Percentiles rank a stretch among this genome's conserved stretches.
Conservation (phyloP, 2,888 invertebrate species). For the Myopa tessellatipennis region DNA sequence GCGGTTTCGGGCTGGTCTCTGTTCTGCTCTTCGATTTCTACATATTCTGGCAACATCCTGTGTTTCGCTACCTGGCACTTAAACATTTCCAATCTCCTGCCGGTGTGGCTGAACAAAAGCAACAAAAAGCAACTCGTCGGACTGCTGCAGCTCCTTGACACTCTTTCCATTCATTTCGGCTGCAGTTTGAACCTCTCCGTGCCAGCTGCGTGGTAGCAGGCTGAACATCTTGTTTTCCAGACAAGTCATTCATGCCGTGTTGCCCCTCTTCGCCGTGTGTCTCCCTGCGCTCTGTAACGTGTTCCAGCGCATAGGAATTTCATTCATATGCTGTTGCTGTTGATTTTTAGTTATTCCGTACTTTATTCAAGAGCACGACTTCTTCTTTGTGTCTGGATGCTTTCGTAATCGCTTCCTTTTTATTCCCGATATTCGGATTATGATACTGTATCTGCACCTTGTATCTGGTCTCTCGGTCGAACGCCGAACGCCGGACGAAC, state of each 20-base stretch:
- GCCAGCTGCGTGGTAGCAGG: not conserved
- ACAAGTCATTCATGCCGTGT: not conserved
- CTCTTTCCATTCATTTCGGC: not conserved
- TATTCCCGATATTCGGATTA: too few relatives aligned
- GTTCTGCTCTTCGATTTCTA: not conserved
- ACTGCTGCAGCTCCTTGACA: not conserved
- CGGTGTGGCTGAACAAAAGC: not conserved
- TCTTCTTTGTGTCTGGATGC: not conserved
- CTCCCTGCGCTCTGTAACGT: not conserved
- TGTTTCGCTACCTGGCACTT: not conserved
- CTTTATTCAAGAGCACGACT: not conserved
- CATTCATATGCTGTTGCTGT: not conserved
- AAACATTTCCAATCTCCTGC: not conserved
- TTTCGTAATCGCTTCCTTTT: not conserved
- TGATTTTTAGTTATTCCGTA: not conserved
- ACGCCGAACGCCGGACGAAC: too few relatives aligned
- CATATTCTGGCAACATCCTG: not conserved
- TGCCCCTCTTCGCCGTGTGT: not conserved
- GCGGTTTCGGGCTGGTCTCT: not conserved
- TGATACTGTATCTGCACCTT: too few relatives aligned
- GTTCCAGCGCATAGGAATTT: not conserved
- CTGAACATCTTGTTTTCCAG: not conserved
- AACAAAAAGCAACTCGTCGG: not conserved
- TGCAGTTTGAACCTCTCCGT: not conserved
- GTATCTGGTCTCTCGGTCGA: too few relatives aligned